Conservation (phyloP, 2,797 vertebrate species). For the Forpus xanthops region DNA sequence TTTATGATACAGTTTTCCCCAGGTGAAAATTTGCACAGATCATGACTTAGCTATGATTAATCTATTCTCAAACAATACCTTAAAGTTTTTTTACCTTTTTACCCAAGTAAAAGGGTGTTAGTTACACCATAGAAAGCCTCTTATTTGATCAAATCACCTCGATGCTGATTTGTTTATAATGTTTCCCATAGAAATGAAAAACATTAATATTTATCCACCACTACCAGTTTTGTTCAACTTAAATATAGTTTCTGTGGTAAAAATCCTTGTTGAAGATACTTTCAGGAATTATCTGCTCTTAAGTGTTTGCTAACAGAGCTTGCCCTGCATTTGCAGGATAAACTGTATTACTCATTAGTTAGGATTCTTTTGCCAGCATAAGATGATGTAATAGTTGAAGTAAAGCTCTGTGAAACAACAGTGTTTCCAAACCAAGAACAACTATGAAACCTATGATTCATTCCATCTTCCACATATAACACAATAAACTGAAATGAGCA, state of each 20-base stretch:
- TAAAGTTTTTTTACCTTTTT: not conserved
- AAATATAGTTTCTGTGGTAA: not conserved
- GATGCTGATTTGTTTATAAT: not conserved
- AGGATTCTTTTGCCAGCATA: not conserved
- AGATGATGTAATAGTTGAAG: not conserved
- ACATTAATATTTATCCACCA: not conserved
- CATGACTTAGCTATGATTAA: not conserved
- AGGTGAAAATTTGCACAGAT: not conserved
- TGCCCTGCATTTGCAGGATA: not conserved
- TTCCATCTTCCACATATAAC: not conserved
- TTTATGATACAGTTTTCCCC: not conserved
- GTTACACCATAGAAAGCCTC: not conserved
- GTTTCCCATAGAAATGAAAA: not conserved
- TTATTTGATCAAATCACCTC: too few species aligned
- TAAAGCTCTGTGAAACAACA: not conserved
- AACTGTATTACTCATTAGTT: not conserved
- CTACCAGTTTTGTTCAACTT: not conserved
- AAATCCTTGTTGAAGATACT: not conserved
- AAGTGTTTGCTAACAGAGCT: not conserved
- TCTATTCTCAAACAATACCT: not conserved
- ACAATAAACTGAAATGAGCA: not conserved
- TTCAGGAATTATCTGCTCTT: not conserved
- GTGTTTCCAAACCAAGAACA: not conserved
- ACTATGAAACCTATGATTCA: not conserved
- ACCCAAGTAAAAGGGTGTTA: not conserved